Evolutionary conservation across 2,888 invertebrate genomes (phyloP).

Genomic region (Drosophila vallismaia): DNA sequence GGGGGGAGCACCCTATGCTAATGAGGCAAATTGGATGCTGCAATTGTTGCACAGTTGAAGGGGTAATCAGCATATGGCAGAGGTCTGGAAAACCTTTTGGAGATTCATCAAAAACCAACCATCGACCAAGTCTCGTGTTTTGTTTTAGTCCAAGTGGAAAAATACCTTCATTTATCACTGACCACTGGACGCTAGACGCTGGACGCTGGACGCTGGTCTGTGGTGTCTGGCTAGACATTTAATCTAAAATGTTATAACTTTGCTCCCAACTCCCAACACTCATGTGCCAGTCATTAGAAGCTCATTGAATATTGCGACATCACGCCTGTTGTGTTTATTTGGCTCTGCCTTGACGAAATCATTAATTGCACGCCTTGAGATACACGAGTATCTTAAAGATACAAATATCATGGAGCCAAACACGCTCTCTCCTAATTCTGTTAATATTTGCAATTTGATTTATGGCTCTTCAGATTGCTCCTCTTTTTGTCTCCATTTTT

Average conservation of each 20-base stretch:
- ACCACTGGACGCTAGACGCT: no score
- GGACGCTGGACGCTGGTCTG: no score
- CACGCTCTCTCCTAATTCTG: slow-evolving; percentile 1
- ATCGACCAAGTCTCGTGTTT: neutral
- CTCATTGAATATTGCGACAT: slow-evolving; percentile 68
- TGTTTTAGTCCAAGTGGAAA: slow-evolving; percentile 9
- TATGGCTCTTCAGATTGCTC: slow-evolving; percentile 41
- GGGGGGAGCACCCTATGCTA: neutral
- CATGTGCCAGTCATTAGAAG: slow-evolving; percentile 66
- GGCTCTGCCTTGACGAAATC: slow-evolving; percentile 41
- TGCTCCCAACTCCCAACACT: slow-evolving; percentile 34
- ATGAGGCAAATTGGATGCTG: slow-evolving; percentile 2
- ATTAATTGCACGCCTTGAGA: slow-evolving; percentile 58
- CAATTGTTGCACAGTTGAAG: neutral
- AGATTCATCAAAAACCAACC: neutral
- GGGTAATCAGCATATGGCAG: neutral
- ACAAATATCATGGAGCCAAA: slow-evolving; percentile 45
- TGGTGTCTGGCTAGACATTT: slow-evolving; percentile 40
- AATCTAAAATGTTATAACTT: slow-evolving; percentile 32
- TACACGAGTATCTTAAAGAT: slow-evolving; percentile 41
- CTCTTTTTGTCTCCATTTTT: slow-evolving; percentile 19
- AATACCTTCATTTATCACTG: slow-evolving; percentile 39
- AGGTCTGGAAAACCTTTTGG: neutral
- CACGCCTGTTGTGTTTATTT: slow-evolving; percentile 47
- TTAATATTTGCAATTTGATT: slow-evolving; percentile 63